Base-by-base conservation (phyloP, 2,888 invertebrate genomes). In the Dasypogon diadema region DNA sequence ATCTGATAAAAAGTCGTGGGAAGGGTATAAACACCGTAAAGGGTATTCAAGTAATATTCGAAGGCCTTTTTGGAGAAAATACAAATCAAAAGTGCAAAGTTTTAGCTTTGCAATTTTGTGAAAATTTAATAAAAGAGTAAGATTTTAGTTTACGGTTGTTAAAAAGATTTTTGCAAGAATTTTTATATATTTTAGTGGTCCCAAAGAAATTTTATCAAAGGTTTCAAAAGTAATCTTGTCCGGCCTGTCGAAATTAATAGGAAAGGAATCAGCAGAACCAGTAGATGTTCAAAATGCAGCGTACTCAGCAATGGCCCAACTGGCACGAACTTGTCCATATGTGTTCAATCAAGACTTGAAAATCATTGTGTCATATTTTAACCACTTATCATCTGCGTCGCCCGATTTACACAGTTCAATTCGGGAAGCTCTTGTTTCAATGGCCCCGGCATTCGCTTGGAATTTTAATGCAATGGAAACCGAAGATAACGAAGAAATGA, bases 11-110 rank as follows among this genome's bases (percentile, higher is more conserved):
- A 81, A 90, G 92, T 2, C 91, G 90, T 0, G 92, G 91, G 51
- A 87, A 89, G 10, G 93, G 91, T 1, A 91, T 93, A 75, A 89
- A 92, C 82, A 91, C 93, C 77, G 94, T 95, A 5, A 91, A 92
- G 72, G 93, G 93, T 79, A 92, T 97, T 76, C 95, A 95, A 91
- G 93, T 95, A 46, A 91, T 96, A 72, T 97, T 96, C 85, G 95
- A 96, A 80, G 93, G 95, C 2, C 87, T 97, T 10, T 96, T 93
- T 84, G 96, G 95, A 26, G 89, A 89, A 2, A 93, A 92, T 81
- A 94, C 95, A 0, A 96, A 96, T 85, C 89, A 92, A 0, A 92
- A 95, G 80, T 89, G 97, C 76, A 93, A 95, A 80, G 91, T 91
- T 4, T 87, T 93, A 85, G 93, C 95, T 0, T 87, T 97, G 12